These are phyloP conservation scores for Falco cherrug DNA, from an alignment of 2,797 vertebrate species.

Conservation along the genomic window DNA sequence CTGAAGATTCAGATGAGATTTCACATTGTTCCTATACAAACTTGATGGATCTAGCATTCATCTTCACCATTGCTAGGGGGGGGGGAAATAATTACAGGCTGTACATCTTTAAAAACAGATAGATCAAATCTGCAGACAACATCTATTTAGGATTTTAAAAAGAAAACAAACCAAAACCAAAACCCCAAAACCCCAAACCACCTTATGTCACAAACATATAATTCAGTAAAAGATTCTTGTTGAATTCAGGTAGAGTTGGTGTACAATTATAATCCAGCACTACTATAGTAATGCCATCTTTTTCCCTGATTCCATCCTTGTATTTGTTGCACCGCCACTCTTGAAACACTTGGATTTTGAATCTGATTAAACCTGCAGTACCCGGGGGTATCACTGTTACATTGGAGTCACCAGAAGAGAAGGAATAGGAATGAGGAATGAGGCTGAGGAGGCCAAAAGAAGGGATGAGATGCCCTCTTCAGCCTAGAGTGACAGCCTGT, in stretches of 20 bases:
- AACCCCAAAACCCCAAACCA: accelerated
- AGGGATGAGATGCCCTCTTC: neutral
- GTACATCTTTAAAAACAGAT: neutral
- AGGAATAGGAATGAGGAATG: neutral
- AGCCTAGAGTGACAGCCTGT: neutral
- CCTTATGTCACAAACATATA: neutral
- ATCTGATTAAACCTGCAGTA: neutral
- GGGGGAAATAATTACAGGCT: too few relatives aligned
- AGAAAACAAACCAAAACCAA: neutral
- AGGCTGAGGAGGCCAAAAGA: neutral
- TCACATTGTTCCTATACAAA: neutral
- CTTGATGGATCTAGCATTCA: neutral
- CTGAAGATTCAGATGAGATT: neutral
- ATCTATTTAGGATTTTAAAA: neutral
- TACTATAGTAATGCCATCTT: neutral
- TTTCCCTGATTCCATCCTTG: neutral
- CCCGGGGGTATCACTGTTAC: neutral
- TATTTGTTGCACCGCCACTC: neutral
- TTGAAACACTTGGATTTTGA: neutral
- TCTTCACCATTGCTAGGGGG: neutral
- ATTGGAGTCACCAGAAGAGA: neutral
- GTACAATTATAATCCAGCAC: neutral
- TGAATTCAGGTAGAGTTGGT: neutral
- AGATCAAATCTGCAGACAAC: neutral
- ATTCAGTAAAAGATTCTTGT: neutral